Base-by-base conservation (phyloP, 1,140 invertebrate species). In the Galleria mellonella region DNA sequence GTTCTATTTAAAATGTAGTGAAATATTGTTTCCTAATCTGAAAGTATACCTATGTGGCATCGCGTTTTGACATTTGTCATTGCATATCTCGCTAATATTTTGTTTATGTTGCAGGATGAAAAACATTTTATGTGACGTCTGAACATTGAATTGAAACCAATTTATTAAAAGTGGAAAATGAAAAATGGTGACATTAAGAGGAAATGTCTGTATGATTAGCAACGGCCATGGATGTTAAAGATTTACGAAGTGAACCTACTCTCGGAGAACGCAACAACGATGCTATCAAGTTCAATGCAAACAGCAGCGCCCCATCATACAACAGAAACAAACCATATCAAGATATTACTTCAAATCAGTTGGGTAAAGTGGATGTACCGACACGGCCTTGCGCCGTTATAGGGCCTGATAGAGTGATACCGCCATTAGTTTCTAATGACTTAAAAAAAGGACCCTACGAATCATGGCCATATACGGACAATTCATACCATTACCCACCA, bases 61-160 rank as follows among this genome's bases (percentile, higher is more conserved):
- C 68, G 62, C 77, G 72, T 85, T 83, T 78, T 85, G 81, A 85
- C 81, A 83, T 70, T 79, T 85, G 78, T 73, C 74, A 81, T 58
- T 66, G 47, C 51, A 6, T 23, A 23, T 3, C 6, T 65, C 50
- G 56, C 60, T 72, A 43, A 63, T 69, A 79, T 71, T 77, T 82
- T 85, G 78, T 85, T 83, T 81, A 82, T 81, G 70, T 83, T 83
- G 69, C 75, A 84, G 78, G 52, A 78, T 75, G 63, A 54, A 57
- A 47, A 45, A 45, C 49, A 53, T 57, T 37, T 57, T 49, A 52
- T 47, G 43, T 49, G 52, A 42, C 33, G 42, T 47, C 37, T 55
- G 55, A 51, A 52, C 42, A 37, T 32, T 37, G 27, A 15, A 23
- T 43, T 43, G 43, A 47, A 53, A 27, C 13, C 9, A 15, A 11